Evolutionary conservation across 2,797 vertebrate genomes (phyloP).

Genomic region (Mormyrus proboscirostris): DNA sequence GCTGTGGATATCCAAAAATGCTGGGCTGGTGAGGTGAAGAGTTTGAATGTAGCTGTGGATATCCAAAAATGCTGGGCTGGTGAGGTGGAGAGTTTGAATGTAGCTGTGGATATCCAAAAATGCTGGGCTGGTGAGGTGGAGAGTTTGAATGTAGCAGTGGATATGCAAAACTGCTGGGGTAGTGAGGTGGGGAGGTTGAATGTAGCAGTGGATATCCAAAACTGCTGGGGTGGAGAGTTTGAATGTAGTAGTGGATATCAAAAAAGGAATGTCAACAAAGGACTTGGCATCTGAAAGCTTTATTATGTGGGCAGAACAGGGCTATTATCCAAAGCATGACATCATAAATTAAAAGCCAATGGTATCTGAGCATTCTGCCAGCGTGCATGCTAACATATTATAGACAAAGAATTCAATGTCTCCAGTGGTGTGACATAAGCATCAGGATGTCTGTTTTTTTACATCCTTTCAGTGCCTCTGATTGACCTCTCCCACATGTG

Average conservation of each 20-base stretch:
- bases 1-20: neutral
- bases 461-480: conserved; percentile 26
- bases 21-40: no score
- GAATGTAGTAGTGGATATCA: neutral
- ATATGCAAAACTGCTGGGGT: neutral
- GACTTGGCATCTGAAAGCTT: conserved; percentile 28
- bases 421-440: neutral
- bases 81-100: no score
- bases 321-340: conserved; percentile 36
- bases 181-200: no score
- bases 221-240: neutral
- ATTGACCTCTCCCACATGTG: conserved; percentile 31
- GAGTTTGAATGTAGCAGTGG: no score
- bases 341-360: conserved; percentile 26
- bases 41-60: neutral
- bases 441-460: conserved; percentile 23
- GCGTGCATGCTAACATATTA: conserved; percentile 1
- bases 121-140: neutral
- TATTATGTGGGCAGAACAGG: conserved; percentile 25
- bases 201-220: no score
- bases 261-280: conserved; percentile 22
- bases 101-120: no score
- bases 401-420: neutral
- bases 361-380: conserved; percentile 12
- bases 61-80: neutral